A percentile compares a stretch with the other conserved stretches of the same genome.
These are phyloP conservation scores for Mycalesis mineus DNA, from an alignment of 2,888 invertebrate genomes.

Conservation along the genomic window DNA sequence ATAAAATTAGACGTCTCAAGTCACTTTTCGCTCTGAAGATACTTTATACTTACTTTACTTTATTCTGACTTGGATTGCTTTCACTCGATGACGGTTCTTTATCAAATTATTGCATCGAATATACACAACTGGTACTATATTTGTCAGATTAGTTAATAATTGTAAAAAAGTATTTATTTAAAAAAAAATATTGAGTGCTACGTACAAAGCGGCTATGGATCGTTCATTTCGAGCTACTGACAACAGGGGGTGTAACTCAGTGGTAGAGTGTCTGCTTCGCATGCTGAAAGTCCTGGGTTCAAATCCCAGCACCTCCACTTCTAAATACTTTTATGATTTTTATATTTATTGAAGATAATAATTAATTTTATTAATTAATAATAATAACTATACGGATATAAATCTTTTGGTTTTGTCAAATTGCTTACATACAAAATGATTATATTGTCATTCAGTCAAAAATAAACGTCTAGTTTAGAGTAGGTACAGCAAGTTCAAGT, in stretches of 20 bases:
- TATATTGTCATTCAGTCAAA: too few species aligned
- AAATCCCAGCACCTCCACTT: constrained; percentile 81
- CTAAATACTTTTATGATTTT: neutral
- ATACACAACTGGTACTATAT: too few species aligned
- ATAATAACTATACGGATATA: too few species aligned
- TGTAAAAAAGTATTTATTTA: too few species aligned
- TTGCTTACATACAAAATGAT: too few species aligned
- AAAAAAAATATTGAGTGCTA: too few species aligned
- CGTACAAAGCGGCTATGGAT: neutral
- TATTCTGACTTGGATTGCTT: neutral
- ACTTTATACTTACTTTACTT: constrained; percentile 6
- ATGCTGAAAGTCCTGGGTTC: constrained; percentile 83
- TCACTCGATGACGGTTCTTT: neutral
- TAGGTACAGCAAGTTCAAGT: too few species aligned
- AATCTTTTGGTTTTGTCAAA: too few species aligned
- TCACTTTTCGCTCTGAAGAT: constrained; percentile 1
- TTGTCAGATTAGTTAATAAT: too few species aligned
- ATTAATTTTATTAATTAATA: too few species aligned
- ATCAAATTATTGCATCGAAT: neutral
- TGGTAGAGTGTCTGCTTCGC: constrained; percentile 82
- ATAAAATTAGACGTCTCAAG: constrained; percentile 24
- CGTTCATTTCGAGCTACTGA: neutral
- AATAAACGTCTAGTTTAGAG: too few species aligned
- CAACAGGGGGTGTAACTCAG: constrained; percentile 71
- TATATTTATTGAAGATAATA: neutral